These are phyloP conservation scores for Drosophila melanogaster DNA, from an alignment of 1,140 invertebrate genomes.

Conservation along the genomic window Release_6_plus_ISO1_MT NC_004354.4:17478001-17478500, in stretches of 20 bases:
- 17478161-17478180: constrained; percentile 1
- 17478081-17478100: constrained; percentile 4
- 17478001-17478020: constrained; percentile 41
- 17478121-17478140: neutral
- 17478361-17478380: constrained; percentile 57
- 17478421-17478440: constrained; percentile 48
- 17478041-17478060: constrained; percentile 43
- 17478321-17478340: constrained; percentile 5
- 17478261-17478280: too few relatives aligned
- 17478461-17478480: constrained; percentile 30
- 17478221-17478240: too few relatives aligned
- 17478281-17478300: neutral
- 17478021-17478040: constrained; percentile 35
- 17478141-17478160: neutral
- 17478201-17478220: too few relatives aligned
- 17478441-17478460: constrained; percentile 59
- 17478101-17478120: neutral
- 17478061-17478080: constrained; percentile 20
- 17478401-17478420: constrained; percentile 35
- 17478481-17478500: constrained; percentile 63
- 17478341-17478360: constrained; percentile 18
- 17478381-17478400: constrained; percentile 22
- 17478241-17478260: too few relatives aligned
- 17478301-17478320: neutral
- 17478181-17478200: neutral